phyloP scores from a whole-genome alignment of 2,888 invertebrate genomes.

The Ferdinandea cuprea region DNA sequence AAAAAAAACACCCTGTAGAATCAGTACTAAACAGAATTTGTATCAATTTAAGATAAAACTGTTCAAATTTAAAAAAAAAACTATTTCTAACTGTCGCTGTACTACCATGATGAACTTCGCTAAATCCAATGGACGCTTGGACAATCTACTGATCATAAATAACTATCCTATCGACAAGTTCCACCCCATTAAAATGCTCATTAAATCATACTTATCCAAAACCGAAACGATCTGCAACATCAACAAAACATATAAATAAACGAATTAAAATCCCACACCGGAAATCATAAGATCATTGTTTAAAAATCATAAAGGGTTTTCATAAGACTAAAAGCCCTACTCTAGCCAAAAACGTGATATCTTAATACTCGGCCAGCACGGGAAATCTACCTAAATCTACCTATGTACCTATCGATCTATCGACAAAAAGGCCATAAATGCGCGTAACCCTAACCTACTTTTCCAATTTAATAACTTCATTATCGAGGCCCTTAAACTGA shows the following conservation, averaged over 20 bases:
- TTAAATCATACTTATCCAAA: slow-evolving; percentile 1
- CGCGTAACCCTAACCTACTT: slow-evolving; percentile 56
- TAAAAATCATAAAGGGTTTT: slow-evolving; percentile 28
- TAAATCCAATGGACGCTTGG: too few species aligned
- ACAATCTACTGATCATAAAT: background rate
- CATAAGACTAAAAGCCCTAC: too few species aligned
- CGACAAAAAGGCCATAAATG: slow-evolving; percentile 33
- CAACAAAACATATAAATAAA: slow-evolving; percentile 26
- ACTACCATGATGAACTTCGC: too few species aligned
- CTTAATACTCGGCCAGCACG: slow-evolving; percentile 46
- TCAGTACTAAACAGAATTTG: too few species aligned
- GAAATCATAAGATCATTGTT: slow-evolving; percentile 25
- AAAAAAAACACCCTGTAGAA: too few species aligned
- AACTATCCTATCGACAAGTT: background rate
- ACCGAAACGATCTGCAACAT: slow-evolving; percentile 17
- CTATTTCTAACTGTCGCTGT: too few species aligned
- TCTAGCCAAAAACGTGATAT: slow-evolving; percentile 18
- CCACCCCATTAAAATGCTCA: background rate
- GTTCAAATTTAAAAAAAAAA: too few species aligned
- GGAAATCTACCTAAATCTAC: slow-evolving; percentile 22
- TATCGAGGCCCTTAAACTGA: slow-evolving; percentile 65
- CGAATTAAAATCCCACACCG: slow-evolving; percentile 45
- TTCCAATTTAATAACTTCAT: slow-evolving; percentile 61
- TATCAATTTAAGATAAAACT: too few species aligned
- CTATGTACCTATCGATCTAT: too few species aligned